A percentile compares a stretch with the other conserved stretches of the same genome.
Conservation (phyloP, 2,113 vertebrate species). For the Andinoacara biseriatus region DNA sequence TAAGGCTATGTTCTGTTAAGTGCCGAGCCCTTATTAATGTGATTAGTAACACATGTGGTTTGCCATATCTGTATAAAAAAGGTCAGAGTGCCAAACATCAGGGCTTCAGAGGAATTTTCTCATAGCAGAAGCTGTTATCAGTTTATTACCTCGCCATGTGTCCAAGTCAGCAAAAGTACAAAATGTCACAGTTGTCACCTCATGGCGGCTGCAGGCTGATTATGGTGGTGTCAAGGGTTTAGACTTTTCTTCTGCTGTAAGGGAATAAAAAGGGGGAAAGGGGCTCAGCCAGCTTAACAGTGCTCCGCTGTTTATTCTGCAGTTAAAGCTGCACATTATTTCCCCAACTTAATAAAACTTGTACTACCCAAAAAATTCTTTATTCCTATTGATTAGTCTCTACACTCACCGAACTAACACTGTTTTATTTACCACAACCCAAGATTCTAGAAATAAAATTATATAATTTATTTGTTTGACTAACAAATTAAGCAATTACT, state of each 20-base stretch:
- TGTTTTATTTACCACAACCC: background rate
- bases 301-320: background rate
- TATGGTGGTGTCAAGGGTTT: background rate
- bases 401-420: background rate
- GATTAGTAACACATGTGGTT: background rate
- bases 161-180: constrained; percentile 32
- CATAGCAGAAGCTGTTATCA: background rate
- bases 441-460: background rate
- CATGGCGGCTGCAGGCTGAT: constrained; percentile 51
- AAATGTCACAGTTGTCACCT: constrained; percentile 69
- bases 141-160: constrained; percentile 76
- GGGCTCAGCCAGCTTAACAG: background rate
- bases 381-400: background rate
- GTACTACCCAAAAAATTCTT: background rate
- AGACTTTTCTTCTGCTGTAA: background rate
- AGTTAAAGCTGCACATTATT: background rate
- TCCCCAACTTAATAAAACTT: background rate
- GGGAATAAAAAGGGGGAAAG: background rate
- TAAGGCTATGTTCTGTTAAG: background rate
- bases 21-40: background rate
- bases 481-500: background rate
- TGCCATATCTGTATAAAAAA: background rate
- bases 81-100: background rate
- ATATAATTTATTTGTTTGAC: background rate
- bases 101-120: background rate